phyloP scores from a whole-genome alignment of 2,888 invertebrate species.

The Mamestra brassicae region DNA sequence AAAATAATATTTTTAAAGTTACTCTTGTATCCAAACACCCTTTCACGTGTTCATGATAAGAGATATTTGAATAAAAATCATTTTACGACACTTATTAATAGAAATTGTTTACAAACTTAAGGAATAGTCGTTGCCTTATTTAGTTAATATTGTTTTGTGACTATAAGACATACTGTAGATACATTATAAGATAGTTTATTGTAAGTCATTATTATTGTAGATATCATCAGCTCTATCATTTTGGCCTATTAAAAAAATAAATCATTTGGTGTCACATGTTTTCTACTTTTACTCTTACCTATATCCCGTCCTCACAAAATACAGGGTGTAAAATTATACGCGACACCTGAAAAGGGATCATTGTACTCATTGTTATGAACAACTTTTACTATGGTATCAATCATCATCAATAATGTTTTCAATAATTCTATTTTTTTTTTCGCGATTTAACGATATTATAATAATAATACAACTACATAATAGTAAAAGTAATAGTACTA shows the following conservation, averaged over 20 bases:
- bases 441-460: no score
- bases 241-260: constrained; percentile 90
- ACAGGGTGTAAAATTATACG: no score
- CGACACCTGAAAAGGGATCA: no score
- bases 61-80: constrained; percentile 74
- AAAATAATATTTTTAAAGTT: constrained; percentile 70
- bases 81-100: constrained; percentile 77
- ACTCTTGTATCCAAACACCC: constrained; percentile 70
- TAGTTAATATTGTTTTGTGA: constrained; percentile 90
- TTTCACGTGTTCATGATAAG: constrained; percentile 83
- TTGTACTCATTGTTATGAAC: background rate
- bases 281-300: constrained; percentile 64
- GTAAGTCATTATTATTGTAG: constrained; percentile 90
- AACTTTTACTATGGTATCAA: no score
- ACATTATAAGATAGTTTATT: constrained; percentile 84
- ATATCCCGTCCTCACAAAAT: background rate
- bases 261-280: constrained; percentile 89
- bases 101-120: constrained; percentile 84
- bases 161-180: constrained; percentile 89
- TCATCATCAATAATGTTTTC: no score
- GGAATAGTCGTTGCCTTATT: constrained; percentile 91
- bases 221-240: constrained; percentile 89
- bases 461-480: no score
- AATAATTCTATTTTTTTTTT: no score
- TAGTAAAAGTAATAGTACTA: no score